These are phyloP conservation scores for Clupea harengus DNA, from an alignment of 2,113 vertebrate species.

Conservation along the genomic window DNA sequence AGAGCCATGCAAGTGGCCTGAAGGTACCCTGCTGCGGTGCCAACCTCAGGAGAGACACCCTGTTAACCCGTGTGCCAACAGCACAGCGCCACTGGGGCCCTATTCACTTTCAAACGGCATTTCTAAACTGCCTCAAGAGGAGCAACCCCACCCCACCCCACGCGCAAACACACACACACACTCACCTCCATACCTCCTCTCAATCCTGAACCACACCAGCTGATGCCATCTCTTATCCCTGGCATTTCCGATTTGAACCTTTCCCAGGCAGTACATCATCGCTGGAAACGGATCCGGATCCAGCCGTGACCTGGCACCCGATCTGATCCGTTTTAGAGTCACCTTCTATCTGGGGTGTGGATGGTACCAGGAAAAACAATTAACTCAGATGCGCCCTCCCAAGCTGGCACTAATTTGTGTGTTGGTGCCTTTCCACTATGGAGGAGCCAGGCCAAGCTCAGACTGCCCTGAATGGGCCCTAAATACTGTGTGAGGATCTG, in stretches of 20 bases:
- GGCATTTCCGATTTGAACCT: too few relatives aligned
- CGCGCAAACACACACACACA: constrained; percentile 5
- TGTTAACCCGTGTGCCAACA: constrained; percentile 41
- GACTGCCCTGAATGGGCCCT: background rate
- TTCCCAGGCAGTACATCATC: too few relatives aligned
- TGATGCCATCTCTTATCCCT: too few relatives aligned
- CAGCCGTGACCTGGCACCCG: background rate
- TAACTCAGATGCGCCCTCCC: constrained; percentile 5
- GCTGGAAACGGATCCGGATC: constrained; percentile 22
- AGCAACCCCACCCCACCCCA: constrained; percentile 12
- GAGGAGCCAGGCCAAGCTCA: background rate
- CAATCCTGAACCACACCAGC: constrained; percentile 12
- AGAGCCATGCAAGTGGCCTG: constrained; percentile 21
- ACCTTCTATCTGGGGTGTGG: background rate
- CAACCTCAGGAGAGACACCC: constrained; percentile 31
- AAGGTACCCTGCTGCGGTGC: constrained; percentile 34
- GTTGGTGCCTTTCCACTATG: background rate
- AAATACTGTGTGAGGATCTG: too few relatives aligned
- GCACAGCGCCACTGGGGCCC: constrained; percentile 8
- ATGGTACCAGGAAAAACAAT: background rate
- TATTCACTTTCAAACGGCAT: constrained; percentile 20
- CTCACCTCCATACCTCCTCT: background rate
- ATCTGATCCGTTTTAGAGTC: constrained; percentile 10
- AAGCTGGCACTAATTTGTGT: constrained; percentile 4
- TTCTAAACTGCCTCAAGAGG: background rate